Evolutionary conservation across 2,113 vertebrate genomes (phyloP), one percentile per base, ranked within the genome.

Genomic region (Leptocoma aspasia): DNA sequence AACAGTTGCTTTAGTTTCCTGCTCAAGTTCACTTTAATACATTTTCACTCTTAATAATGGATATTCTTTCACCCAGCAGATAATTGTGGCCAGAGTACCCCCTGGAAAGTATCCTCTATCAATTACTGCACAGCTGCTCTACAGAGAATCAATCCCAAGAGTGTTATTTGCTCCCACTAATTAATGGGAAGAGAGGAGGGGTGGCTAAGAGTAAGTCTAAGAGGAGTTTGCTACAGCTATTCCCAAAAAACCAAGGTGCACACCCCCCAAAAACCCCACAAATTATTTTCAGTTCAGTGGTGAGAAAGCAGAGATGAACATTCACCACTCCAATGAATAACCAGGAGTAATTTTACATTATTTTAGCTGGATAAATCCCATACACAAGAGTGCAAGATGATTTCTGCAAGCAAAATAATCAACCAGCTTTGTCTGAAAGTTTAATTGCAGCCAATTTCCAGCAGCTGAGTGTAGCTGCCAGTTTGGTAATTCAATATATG

Each of bases 61-160:
- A 86, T 91, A 77, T 94, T 93, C 83, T 79, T 79, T 83, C 84
- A 60, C 26, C 24, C 68, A 75, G 82, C 63, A 91, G 95, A 54
- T 33, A 69, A 63, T 0, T 80, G 50, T 71, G 86, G 28, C 68
- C 61, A 54, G 41, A 89, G 57, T 5, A 87, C 80, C 86, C 68
- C 83, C 71, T 39, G 83, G 42, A 49, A 90, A 81, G 78, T 65
- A 94, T 86, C 92, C 37, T 92, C 72, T 94, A 45, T 82, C 92
- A 85, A 30, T 60, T 86, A 70, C 45, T 71, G 68, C 71, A 79
- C 92, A 95, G 75, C 77, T 80, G 90, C 68, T 89, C 84, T 19
- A 63, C 1, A 13, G 17, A 92, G 53, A 78, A n/a, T 35, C 65
- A 20, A 78, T 44, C 75, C 39, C 75, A 42, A 44, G 44, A 26